phyloP scores from a whole-genome alignment of 2,113 vertebrate genomes.

The Alexandromys fortis region DNA sequence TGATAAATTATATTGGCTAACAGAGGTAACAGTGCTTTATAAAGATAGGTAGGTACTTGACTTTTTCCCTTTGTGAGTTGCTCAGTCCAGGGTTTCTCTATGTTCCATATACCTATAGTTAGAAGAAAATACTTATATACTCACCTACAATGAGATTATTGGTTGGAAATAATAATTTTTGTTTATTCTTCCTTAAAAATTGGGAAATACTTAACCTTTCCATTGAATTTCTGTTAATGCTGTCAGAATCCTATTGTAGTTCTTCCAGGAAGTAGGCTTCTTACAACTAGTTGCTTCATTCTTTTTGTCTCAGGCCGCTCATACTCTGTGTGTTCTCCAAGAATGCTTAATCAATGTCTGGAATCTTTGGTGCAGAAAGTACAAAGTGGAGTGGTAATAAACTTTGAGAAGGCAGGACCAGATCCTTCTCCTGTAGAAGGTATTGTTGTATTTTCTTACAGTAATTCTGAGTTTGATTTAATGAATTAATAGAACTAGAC shows the following conservation, averaged over 20 bases:
- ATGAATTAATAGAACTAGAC: background rate
- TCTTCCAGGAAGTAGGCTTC: conserved; percentile 39
- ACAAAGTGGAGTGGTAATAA: conserved; percentile 97
- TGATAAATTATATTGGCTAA: conserved; percentile 28
- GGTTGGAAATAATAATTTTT: conserved; percentile 50
- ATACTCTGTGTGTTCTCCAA: conserved; percentile 96
- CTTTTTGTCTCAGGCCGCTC: conserved; percentile 91
- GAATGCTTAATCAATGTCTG: conserved; percentile 98
- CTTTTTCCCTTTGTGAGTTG: conserved; percentile 20
- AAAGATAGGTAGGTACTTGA: background rate
- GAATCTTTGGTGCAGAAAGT: conserved; percentile 98
- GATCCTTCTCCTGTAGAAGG: conserved; percentile 93
- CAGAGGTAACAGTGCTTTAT: background rate
- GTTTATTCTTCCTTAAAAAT: conserved; percentile 56
- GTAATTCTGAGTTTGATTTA: conserved; percentile 38
- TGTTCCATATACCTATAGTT: background rate
- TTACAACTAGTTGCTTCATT: conserved; percentile 52
- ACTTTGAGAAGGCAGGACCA: conserved; percentile 98
- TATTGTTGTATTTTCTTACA: conserved; percentile 72
- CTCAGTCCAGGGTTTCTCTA: conserved; percentile 34
- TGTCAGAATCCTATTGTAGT: conserved; percentile 42
- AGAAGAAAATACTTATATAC: conserved; percentile 4
- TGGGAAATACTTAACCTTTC: conserved; percentile 46
- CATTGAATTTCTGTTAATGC: conserved; percentile 30
- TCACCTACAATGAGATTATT: conserved; percentile 51